Percentiles rank a stretch among this genome's conserved stretches.
Conservation (phyloP, 2,888 invertebrate species). For the Andrena chrysosceles region DNA sequence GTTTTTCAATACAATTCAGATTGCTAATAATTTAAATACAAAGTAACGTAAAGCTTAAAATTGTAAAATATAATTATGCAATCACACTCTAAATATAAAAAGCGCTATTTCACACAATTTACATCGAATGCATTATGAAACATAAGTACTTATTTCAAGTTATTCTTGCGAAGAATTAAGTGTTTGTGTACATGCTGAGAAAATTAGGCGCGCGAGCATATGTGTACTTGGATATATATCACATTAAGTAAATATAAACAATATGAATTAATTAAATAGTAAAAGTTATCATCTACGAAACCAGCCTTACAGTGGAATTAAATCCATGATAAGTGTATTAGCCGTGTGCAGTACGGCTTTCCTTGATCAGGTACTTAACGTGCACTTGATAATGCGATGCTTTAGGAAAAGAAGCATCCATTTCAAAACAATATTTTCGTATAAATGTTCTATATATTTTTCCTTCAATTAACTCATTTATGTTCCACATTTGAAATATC, state of each 20-base stretch:
- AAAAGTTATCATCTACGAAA: constrained; percentile 52
- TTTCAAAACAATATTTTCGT: constrained; percentile 16
- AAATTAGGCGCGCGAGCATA: constrained; percentile 27
- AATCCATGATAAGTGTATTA: constrained; percentile 61
- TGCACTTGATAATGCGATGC: constrained; percentile 45
- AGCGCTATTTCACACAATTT: constrained; percentile 12
- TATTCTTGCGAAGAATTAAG: constrained; percentile 35
- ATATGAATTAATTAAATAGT: constrained; percentile 59
- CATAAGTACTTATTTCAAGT: constrained; percentile 11
- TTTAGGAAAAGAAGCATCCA: constrained; percentile 13
- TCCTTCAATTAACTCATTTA: constrained; percentile 45
- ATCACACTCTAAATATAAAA: constrained; percentile 23
- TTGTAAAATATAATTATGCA: constrained; percentile 23
- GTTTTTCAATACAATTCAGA: constrained; percentile 6
- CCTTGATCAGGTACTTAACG: constrained; percentile 75
- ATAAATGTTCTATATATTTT: constrained; percentile 16
- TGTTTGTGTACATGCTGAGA: constrained; percentile 12
- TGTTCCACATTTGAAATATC: constrained; percentile 1
- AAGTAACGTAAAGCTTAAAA: constrained; percentile 21
- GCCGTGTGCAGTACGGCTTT: constrained; percentile 52
- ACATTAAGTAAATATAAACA: constrained; percentile 63
- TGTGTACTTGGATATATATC: constrained; percentile 51
- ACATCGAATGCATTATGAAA: not conserved
- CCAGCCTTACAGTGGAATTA: constrained; percentile 60
- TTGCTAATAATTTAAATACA: constrained; percentile 17